Conservation (phyloP, 2,113 vertebrate species). For the Hemiscyllium ocellatum region DNA sequence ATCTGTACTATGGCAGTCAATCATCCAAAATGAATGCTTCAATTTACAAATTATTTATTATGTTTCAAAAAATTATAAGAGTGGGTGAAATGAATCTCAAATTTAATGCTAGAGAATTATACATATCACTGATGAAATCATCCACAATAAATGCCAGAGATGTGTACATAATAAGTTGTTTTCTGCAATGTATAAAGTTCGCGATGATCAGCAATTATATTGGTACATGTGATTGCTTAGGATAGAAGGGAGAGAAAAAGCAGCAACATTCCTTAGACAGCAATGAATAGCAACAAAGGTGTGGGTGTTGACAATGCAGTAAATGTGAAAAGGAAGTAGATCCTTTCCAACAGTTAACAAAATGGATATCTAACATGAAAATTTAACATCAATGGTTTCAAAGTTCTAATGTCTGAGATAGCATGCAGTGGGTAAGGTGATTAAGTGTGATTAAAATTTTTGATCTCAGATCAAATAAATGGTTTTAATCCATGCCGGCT, state of each 20-base stretch:
- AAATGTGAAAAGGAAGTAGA: not conserved
- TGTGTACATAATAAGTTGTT: not conserved
- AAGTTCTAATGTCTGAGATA: not conserved
- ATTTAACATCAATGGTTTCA: not conserved
- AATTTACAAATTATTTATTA: not conserved
- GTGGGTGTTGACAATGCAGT: not conserved
- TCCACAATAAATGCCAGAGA: not conserved
- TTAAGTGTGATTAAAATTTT: not conserved
- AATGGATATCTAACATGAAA: not conserved
- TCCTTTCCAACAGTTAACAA: not conserved
- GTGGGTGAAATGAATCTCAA: not conserved
- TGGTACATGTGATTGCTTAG: not conserved
- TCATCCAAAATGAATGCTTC: not conserved
- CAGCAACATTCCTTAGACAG: not conserved
- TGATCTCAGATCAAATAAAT: not conserved
- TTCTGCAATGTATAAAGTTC: not conserved
- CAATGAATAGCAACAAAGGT: not conserved
- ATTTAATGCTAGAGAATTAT: not conserved
- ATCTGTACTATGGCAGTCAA: not conserved
- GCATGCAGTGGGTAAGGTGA: not conserved
- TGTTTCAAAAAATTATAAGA: not conserved
- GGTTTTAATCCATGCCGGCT: not conserved
- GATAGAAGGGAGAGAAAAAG: not conserved
- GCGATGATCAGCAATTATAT: not conserved
- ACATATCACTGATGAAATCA: not conserved